Conservation (phyloP, 1,140 invertebrate genomes). For the Euglossa dilemma region DNA sequence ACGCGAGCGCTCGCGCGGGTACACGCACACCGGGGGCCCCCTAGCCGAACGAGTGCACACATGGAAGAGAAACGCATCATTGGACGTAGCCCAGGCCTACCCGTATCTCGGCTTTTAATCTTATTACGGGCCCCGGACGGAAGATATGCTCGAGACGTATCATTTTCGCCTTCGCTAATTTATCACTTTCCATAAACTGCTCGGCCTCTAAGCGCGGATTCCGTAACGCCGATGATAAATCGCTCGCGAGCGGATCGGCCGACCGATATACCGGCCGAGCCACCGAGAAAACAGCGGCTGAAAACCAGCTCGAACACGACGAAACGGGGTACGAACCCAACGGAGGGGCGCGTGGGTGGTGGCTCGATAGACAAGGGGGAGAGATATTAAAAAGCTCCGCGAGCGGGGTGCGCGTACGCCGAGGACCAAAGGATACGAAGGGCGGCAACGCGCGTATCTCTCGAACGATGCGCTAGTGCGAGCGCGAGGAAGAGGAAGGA, state of each 20-base stretch:
- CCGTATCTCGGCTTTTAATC: conserved; percentile 76
- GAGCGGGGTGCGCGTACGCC: neutral
- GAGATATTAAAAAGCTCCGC: neutral
- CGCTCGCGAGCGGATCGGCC: conserved; percentile 35
- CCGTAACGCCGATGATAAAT: conserved; percentile 66
- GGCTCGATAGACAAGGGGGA: neutral
- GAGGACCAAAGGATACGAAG: too few relatives aligned
- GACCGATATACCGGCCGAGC: conserved; percentile 13
- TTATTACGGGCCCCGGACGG: conserved; percentile 71
- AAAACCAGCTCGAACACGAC: too few relatives aligned
- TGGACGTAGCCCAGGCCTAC: conserved; percentile 52
- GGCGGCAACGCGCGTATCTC: neutral
- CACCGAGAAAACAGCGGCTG: conserved; percentile 17
- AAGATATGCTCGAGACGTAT: conserved; percentile 72
- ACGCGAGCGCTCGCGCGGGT: conserved; percentile 7
- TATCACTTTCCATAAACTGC: conserved; percentile 71
- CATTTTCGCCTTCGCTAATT: conserved; percentile 74
- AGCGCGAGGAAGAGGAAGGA: neutral
- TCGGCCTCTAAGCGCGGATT: conserved; percentile 56
- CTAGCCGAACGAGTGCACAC: conserved; percentile 32
- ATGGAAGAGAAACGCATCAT: conserved; percentile 33
- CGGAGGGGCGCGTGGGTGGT: too few relatives aligned
- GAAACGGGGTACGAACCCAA: too few relatives aligned
- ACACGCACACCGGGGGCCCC: neutral
- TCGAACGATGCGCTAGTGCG: too few relatives aligned